These are phyloP conservation scores for Phalacrocorax pelagicus DNA, from an alignment of 2,113 vertebrate species.

Conservation along the genomic window DNA sequence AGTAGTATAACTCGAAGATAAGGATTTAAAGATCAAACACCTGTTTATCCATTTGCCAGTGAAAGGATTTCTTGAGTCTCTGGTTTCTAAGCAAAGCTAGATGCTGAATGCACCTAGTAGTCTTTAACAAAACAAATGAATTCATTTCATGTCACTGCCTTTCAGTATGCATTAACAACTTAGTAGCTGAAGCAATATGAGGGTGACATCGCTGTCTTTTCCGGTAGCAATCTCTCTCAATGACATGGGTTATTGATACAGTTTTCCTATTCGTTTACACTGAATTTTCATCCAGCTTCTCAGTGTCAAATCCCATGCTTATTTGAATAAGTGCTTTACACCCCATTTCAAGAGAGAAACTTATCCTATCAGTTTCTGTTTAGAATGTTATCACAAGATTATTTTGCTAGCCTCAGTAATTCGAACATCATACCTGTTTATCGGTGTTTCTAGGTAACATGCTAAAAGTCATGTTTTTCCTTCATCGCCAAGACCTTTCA, in stretches of 20 bases:
- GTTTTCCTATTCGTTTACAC: background rate
- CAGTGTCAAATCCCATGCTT: background rate
- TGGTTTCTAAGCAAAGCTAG: background rate
- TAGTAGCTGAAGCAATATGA: background rate
- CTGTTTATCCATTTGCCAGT: background rate
- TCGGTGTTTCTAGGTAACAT: background rate
- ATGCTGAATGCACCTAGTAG: background rate
- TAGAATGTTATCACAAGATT: background rate
- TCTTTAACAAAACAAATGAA: background rate
- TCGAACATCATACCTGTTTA: background rate
- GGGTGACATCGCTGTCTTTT: background rate
- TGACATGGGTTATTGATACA: background rate
- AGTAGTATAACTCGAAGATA: background rate
- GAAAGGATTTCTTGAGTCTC: background rate
- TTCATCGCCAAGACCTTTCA: background rate
- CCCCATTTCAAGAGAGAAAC: background rate
- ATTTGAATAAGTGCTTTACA: background rate
- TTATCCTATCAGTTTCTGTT: background rate
- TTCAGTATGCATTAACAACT: slow-evolving; percentile 27
- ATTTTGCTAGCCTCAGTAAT: background rate
- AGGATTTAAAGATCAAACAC: background rate
- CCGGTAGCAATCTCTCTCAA: background rate
- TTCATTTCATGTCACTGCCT: background rate
- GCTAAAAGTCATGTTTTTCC: background rate
- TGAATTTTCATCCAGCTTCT: background rate